Percentiles rank a stretch among this genome's conserved stretches.
phyloP scores from a whole-genome alignment of 2,797 vertebrate species.

The Pseudopleuronectes americanus region DNA sequence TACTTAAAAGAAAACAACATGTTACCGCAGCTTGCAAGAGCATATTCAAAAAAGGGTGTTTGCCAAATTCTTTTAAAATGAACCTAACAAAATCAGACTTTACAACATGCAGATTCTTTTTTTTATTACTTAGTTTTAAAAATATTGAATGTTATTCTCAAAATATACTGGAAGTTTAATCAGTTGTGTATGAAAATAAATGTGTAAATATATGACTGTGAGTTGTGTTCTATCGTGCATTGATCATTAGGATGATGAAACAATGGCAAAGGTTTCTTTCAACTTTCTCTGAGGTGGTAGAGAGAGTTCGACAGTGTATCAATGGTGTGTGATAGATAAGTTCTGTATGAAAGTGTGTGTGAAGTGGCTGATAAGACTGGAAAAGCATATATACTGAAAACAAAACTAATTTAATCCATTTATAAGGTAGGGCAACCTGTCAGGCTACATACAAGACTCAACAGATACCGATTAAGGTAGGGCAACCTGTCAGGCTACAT shows the following conservation, averaged over 20 bases:
- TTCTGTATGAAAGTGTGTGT: too few species aligned
- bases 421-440: too few species aligned
- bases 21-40: constrained; percentile 72
- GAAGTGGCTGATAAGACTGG: too few species aligned
- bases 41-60: constrained; percentile 70
- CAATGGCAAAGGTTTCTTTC: too few species aligned
- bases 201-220: constrained; percentile 49
- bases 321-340: too few species aligned
- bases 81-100: constrained; percentile 58
- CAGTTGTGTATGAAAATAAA: constrained; percentile 76
- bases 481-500: too few species aligned
- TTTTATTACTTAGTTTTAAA: constrained; percentile 61
- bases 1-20: constrained; percentile 28
- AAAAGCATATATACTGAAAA: too few species aligned
- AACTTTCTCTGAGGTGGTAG: too few species aligned
- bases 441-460: too few species aligned
- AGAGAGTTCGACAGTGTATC: too few species aligned
- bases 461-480: too few species aligned
- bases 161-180: constrained; percentile 65
- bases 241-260: constrained; percentile 5
- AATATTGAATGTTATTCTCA: constrained; percentile 75
- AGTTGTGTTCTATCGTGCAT: constrained; percentile 20
- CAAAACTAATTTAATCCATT: too few species aligned
- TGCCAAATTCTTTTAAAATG: constrained; percentile 56
- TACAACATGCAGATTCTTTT: constrained; percentile 63